Evolutionary conservation across 1,140 invertebrate genomes (phyloP).

Genomic region (Scaptomyza graminum): DNA sequence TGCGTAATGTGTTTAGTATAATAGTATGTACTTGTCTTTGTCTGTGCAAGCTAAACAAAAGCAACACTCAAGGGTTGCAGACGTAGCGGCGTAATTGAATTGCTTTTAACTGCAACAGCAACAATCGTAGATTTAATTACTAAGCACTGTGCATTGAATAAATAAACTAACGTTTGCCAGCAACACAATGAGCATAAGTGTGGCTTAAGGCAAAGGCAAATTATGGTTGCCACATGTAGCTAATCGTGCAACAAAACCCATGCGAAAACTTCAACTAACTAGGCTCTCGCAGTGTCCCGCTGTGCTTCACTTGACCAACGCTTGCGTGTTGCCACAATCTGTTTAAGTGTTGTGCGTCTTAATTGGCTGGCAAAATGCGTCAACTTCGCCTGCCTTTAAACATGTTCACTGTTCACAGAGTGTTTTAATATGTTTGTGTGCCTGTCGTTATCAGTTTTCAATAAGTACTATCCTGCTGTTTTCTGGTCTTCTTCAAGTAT

Average conservation of each 20-base stretch:
- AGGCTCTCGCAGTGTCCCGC: conserved; percentile 5
- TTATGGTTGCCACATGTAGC: conserved; percentile 38
- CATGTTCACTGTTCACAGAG: conserved; percentile 6
- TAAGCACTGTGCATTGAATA: conserved; percentile 20
- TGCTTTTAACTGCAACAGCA: conserved; percentile 61
- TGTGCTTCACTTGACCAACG: conserved; percentile 6
- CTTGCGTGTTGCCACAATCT: conserved; percentile 59
- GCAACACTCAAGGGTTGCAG: conserved; percentile 61
- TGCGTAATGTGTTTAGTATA: conserved; percentile 74
- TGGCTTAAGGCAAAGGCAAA: conserved; percentile 35
- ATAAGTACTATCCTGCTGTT: conserved; percentile 45
- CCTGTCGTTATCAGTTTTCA: conserved; percentile 66
- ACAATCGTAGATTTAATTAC: conserved; percentile 71
- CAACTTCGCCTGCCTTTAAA: conserved; percentile 11
- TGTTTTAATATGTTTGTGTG: conserved; percentile 51
- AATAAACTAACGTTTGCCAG: conserved; percentile 47
- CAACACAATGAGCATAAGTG: conserved; percentile 48
- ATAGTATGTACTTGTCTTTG: conserved; percentile 63
- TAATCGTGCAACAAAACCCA: conserved; percentile 27
- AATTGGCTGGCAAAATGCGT: conserved; percentile 74
- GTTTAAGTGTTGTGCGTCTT: conserved; percentile 59
- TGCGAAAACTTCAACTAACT: conserved; percentile 4
- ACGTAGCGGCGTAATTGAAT: conserved; percentile 64
- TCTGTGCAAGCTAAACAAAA: conserved; percentile 53
- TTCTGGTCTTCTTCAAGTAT: conserved; percentile 13